Evolutionary conservation across 2,797 vertebrate species (phyloP).

Genomic region (Sorex maritimensis): DNA sequence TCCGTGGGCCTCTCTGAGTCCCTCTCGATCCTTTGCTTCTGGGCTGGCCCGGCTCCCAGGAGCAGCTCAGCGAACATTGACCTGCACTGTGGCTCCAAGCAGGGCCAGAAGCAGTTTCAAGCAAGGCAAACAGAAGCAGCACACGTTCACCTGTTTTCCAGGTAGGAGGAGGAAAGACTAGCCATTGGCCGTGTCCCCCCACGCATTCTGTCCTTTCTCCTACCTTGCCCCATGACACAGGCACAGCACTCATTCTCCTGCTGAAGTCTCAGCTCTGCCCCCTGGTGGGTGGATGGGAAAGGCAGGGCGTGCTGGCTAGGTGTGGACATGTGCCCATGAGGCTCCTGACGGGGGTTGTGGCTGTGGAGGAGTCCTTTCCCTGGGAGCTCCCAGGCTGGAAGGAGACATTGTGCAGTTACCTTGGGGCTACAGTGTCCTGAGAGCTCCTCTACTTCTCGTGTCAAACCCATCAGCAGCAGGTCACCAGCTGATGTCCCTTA

Average conservation of each 20-base stretch:
- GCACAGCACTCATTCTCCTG: background rate
- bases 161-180: background rate
- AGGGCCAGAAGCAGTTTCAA: background rate
- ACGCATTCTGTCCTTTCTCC: background rate
- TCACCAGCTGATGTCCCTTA: too few relatives aligned
- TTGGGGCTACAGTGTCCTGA: background rate
- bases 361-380: background rate
- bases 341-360: background rate
- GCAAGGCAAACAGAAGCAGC: background rate
- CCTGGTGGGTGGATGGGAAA: too few relatives aligned
- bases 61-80: background rate
- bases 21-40: background rate
- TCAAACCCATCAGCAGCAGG: background rate
- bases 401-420: background rate
- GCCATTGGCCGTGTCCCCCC: fast-evolving
- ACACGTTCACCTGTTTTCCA: background rate
- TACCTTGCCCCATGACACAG: background rate
- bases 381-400: background rate
- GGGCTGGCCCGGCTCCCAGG: fast-evolving
- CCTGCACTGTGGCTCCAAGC: fast-evolving
- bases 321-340: background rate
- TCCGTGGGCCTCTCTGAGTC: too few relatives aligned
- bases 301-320: background rate
- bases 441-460: background rate
- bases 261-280: too few relatives aligned